phyloP scores from a whole-genome alignment of 2,113 vertebrate species.

The Sigmodon hispidus region DNA sequence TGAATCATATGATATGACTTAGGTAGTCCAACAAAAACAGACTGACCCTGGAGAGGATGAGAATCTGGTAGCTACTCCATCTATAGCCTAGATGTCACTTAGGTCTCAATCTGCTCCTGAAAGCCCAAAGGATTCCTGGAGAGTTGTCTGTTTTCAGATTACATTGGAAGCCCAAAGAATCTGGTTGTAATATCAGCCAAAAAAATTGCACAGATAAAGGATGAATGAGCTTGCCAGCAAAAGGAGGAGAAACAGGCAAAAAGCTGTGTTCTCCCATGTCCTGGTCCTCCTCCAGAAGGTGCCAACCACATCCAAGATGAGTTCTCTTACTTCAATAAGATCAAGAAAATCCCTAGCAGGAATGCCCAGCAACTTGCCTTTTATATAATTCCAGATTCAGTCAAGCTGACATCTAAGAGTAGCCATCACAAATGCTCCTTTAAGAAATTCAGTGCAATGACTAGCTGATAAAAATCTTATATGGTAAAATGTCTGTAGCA shows the following conservation, averaged over 20 bases:
- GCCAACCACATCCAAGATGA: not conserved
- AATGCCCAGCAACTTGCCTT: not conserved
- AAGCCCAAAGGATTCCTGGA: not conserved
- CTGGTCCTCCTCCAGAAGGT: not conserved
- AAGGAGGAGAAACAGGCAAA: not conserved
- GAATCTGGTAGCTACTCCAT: not conserved
- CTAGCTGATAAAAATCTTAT: not conserved
- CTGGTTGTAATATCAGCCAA: not conserved
- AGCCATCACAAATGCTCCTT: not conserved
- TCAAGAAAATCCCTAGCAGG: not conserved
- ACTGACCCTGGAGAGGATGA: not conserved
- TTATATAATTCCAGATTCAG: not conserved
- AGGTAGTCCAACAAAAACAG: not conserved
- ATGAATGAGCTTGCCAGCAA: not conserved
- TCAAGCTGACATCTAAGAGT: not conserved
- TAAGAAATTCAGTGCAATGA: not conserved
- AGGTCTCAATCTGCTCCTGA: not conserved
- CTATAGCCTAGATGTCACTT: not conserved
- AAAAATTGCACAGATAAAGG: not conserved
- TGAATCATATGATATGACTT: not conserved
- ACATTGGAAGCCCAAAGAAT: not conserved
- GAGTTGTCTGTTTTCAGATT: fast-evolving
- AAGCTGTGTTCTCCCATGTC: not conserved
- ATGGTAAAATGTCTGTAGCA: not conserved
- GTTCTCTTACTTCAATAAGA: not conserved